Base-by-base conservation (phyloP, 1,140 invertebrate genomes). In the Drosophila dunni region DNA sequence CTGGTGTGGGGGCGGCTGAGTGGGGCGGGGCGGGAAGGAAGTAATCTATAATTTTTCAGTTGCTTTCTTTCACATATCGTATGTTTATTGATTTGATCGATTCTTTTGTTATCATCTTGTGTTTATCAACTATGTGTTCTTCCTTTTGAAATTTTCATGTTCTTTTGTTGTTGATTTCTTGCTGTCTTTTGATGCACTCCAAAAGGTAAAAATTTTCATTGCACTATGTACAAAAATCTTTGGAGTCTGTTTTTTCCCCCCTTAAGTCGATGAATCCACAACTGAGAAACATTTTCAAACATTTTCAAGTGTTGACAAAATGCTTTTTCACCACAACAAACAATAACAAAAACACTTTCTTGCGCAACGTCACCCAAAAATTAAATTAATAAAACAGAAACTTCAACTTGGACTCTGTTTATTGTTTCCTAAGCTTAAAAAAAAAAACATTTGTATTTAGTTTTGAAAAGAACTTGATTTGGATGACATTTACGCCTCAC, bases 141-240 rank as follows among this genome's bases (percentile, higher is more conserved):
- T 68, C 15, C 33, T 15, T 60, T 53, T 61, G 29, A 36, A 38
- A 36, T 38, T 65, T 38, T 56, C 63, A 56, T 56, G 53, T 60
- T 46, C 9, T 51, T 50, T 62, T 36, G 7, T 63, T 63, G 13
- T 53, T 33, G 33, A 29, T 64, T 65, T 72, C 76, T 76, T 86
- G 81, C 78, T 66, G 81, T 78, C 78, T 81, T 74, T 78, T 81
- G 65, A 84, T 81, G 81, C 81, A 84, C 81, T 78, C 69, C 60
- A 76, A 84, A 61, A 75, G 42, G 38, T n/a, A 40, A 29, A 73
- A 68, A 68, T 86, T 70, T 85, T 85, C 74, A 86, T 86, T 81
- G 81, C 81, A 85, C 81, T 62, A 61, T 81, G 74, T 85, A 85
- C 61, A 73, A 75, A 34, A 51, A 57, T 64, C 64, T 73, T 61